Evolutionary conservation across 2,888 invertebrate species (phyloP), one percentile per base, ranked within the genome.

Genomic region (Acleris laterana): DNA sequence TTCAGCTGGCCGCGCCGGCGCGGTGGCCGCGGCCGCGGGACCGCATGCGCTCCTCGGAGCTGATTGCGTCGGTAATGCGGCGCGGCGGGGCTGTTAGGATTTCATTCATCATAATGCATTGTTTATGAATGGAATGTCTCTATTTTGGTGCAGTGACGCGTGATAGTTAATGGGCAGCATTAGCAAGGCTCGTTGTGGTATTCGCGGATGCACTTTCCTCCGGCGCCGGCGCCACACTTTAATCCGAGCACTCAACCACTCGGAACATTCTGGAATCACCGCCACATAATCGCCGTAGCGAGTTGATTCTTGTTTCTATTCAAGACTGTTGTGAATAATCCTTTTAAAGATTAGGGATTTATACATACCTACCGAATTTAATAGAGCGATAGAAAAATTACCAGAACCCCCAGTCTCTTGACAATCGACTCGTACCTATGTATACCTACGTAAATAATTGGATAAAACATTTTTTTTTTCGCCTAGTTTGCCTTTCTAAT

Each of bases 61-160:
- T 85, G 77, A 83, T 89, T 84, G 82, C 80, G 77, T 78, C 75
- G 77, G 80, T 82, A 84, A 85, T 85, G 82, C 77, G 80, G 72
- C 80, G 77, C 77, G 80, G 72, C 80, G 77, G 76, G 68, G 74
- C 78, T 71, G 79, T 82, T 85, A 82, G 81, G 82, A 84, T 85
- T 84, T 85, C 82, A 85, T 84, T 85, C 80, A 83, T 77, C 80
- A 83, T 86, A 80, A 25, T 80, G 81, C 82, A 85, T 84, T 87
- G 85, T 84, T 85, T 84, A 82, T 88, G 87, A 89, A 89, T 88
- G 87, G 79, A 77, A 74, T 76, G 76, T 71, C 77, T 88, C 82
- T 89, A 89, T 89, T 87, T 89, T 69, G 78, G 81, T 81, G 80
- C 78, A 85, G 74, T 77, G 82, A 83, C 79, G 85, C 88, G 84